Conservation (phyloP, 2,113 vertebrate genomes). For the Pithys albifrons region DNA sequence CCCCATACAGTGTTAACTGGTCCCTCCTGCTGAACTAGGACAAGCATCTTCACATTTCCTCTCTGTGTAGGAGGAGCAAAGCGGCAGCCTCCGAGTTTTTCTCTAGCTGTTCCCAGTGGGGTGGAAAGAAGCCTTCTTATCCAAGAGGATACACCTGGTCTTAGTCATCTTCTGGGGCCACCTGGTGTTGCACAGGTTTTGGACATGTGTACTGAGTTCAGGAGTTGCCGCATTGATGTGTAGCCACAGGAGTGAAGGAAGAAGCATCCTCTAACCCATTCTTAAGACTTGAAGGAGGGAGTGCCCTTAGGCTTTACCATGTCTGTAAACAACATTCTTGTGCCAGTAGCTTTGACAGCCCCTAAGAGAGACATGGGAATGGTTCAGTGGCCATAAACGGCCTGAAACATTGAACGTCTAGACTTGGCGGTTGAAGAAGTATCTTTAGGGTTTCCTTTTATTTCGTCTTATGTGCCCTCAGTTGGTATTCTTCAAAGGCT, state of each 20-base stretch:
- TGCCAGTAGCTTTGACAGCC: not conserved
- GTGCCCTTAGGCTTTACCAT: not conserved
- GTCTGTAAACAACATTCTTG: not conserved
- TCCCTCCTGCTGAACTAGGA: too few relatives aligned
- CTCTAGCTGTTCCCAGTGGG: not conserved
- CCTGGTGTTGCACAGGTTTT: not conserved
- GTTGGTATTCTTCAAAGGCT: not conserved
- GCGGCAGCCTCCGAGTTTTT: fast-evolving
- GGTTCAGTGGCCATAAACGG: not conserved
- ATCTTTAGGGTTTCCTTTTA: not conserved
- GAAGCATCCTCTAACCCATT: not conserved
- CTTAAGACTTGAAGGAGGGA: not conserved
- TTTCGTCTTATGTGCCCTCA: not conserved
- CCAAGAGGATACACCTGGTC: not conserved
- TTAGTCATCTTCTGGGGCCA: not conserved
- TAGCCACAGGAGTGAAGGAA: not conserved
- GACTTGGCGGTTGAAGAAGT: not conserved
- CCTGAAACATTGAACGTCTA: fast-evolving
- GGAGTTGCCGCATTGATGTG: fast-evolving
- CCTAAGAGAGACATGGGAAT: not conserved
- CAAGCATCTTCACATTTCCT: not conserved
- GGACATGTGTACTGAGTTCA: not conserved
- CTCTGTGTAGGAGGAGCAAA: not conserved
- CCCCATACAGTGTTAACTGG: too few relatives aligned
- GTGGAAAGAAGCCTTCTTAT: fast-evolving